Conservation (phyloP, 2,113 vertebrate genomes). For the Microtus pennsylvanicus region DNA sequence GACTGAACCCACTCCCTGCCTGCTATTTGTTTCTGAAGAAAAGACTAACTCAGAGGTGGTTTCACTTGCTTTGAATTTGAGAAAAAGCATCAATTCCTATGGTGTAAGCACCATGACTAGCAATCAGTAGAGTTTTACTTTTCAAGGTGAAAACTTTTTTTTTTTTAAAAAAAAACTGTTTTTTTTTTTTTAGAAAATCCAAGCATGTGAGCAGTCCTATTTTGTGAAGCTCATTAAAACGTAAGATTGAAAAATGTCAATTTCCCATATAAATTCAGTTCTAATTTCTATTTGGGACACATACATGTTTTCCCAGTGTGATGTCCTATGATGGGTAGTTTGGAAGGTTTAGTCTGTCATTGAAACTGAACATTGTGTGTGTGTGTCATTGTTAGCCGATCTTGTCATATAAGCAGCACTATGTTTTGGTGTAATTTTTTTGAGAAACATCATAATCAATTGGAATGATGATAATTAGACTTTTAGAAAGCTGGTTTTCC, state of each 20-base stretch:
- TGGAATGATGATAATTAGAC: slow-evolving; percentile 74
- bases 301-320: background rate
- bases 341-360: slow-evolving; percentile 60
- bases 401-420: slow-evolving; percentile 56
- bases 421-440: slow-evolving; percentile 77
- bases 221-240: slow-evolving; percentile 13
- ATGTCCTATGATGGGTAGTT: slow-evolving; percentile 35
- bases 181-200: background rate
- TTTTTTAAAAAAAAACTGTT: too few relatives aligned
- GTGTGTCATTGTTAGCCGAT: slow-evolving; percentile 43
- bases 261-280: background rate
- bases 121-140: background rate
- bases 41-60: background rate
- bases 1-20: background rate
- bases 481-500: slow-evolving; percentile 64
- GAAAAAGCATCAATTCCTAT: background rate
- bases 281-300: slow-evolving; percentile 4
- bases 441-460: slow-evolving; percentile 70
- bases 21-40: background rate
- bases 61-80: background rate
- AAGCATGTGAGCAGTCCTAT: background rate
- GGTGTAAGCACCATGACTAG: background rate
- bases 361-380: slow-evolving; percentile 19
- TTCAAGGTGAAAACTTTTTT: background rate
- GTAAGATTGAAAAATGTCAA: background rate